These are phyloP conservation scores for Aphelinus certus DNA, from an alignment of 1,140 invertebrate genomes.

Conservation along the genomic window DNA sequence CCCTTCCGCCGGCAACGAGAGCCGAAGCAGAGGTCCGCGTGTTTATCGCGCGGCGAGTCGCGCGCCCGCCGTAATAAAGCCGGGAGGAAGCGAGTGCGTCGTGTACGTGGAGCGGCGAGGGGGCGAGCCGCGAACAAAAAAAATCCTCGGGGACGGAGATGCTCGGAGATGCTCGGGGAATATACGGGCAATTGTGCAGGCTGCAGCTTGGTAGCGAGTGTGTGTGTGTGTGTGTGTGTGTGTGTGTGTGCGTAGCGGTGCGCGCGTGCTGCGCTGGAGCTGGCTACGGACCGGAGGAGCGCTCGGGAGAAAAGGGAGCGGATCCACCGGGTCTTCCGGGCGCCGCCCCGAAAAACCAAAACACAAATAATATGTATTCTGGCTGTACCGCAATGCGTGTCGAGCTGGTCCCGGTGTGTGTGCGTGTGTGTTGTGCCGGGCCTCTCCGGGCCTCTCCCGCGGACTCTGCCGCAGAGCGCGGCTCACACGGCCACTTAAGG, in stretches of 20 bases:
- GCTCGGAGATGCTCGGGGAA: slow-evolving; percentile 40
- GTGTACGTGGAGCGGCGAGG: no score
- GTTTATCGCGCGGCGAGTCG: no score
- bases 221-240: not conserved
- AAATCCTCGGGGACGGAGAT: slow-evolving; percentile 16
- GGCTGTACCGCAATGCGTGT: slow-evolving; percentile 13
- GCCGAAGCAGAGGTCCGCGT: no score
- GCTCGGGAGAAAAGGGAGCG: slow-evolving; percentile 37
- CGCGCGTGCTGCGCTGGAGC: no score
- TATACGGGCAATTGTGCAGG: not conserved
- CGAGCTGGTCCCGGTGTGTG: not conserved
- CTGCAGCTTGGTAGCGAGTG: not conserved
- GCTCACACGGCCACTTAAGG: slow-evolving; percentile 52
- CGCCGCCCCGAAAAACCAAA: slow-evolving; percentile 63
- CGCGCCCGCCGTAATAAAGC: no score
- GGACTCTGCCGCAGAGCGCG: not conserved
- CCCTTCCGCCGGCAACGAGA: no score
- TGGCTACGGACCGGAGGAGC: no score
- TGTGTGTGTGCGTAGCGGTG: no score
- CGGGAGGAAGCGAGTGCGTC: no score
- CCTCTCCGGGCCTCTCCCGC: no score
- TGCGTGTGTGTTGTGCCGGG: not conserved
- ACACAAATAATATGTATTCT: slow-evolving; percentile 59
- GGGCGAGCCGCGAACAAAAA: no score
- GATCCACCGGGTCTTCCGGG: slow-evolving; percentile 49